Base-by-base conservation (phyloP, 92 coral and sea anemone species). In the Parazoanthus swiftii region DNA sequence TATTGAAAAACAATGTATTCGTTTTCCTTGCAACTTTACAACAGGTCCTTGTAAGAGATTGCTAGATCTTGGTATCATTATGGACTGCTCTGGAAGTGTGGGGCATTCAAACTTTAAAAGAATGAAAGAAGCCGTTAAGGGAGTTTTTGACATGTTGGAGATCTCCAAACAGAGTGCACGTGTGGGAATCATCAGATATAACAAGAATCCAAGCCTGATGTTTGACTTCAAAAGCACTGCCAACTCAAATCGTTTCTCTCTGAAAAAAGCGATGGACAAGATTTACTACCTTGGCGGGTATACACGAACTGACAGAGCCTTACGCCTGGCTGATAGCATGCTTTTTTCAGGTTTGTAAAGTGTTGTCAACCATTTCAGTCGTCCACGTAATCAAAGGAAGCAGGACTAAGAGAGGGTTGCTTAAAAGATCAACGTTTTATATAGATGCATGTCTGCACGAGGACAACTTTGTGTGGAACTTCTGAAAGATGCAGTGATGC, bases 231-330 rank as follows among this genome's bases (percentile, higher is more conserved):
- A 76, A 21, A 76, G 80, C 80, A 23, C 80, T 76, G 54, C 80
- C 80, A 76, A 76, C 29, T 6, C 7, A 43, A 76, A 76, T 76
- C 80, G 51, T 44, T 21, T 37, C 26, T 76, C 80, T 76, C 54
- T 76, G 80, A 76, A 76, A 43, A 76, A 76, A 42, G 80, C 80
- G 46, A 76, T 76, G 80, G 80, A 76, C 15, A 76, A 23, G 46
- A 76, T 76, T 39, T 76, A 76, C 80, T 76, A 76, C 1, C 51
- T 76, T 76, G 80, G 80, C n/a, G 80, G 80, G 13, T 38, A 76
- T 18, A 76, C 80, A 18, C 48, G 80, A 38, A 76, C 80, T 10
- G 80, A 76, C 80, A 76, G 80, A 76, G 80, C 80, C 54, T 76
- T 76, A 29, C 39, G 46, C 9, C 80, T 39, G 13, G 80, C 80